Evolutionary conservation across 2,888 invertebrate genomes (phyloP).

Genomic region (Lingula anatina): DNA sequence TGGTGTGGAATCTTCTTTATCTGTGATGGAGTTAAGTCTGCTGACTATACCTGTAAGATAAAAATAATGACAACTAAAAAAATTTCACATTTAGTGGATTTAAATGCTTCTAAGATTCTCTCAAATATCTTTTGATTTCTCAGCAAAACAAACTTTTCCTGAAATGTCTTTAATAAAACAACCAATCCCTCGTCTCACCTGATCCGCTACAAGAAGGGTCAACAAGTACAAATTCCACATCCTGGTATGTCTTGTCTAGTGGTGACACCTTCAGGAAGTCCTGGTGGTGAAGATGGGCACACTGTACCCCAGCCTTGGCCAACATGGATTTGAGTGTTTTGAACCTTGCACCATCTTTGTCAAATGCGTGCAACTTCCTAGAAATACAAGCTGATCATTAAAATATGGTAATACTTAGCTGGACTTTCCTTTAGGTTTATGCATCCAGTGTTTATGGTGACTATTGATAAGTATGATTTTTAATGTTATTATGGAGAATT

Average conservation of each 20-base stretch:
- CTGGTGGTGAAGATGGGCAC: slow-evolving; percentile 63
- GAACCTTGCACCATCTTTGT: slow-evolving; percentile 58
- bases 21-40: slow-evolving; percentile 62
- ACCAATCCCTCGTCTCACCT: too few relatives aligned
- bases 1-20: slow-evolving; percentile 30
- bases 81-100: neutral
- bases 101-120: neutral
- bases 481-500: too few relatives aligned
- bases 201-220: slow-evolving; percentile 97
- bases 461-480: too few relatives aligned
- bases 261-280: slow-evolving; percentile 70
- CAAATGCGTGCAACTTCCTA: slow-evolving; percentile 71
- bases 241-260: slow-evolving; percentile 48
- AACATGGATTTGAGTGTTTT: slow-evolving; percentile 27
- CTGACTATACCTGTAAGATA: slow-evolving; percentile 43
- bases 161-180: neutral
- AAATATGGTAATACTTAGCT: too few relatives aligned
- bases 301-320: slow-evolving; percentile 61
- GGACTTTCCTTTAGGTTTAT: too few relatives aligned
- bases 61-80: neutral
- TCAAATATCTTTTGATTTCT: neutral
- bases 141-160: neutral
- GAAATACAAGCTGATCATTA: slow-evolving; percentile 14
- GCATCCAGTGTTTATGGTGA: too few relatives aligned
- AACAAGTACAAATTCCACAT: slow-evolving; percentile 82